phyloP scores from a whole-genome alignment of 2,797 vertebrate genomes.

The Melanotaenia nigrans region DNA sequence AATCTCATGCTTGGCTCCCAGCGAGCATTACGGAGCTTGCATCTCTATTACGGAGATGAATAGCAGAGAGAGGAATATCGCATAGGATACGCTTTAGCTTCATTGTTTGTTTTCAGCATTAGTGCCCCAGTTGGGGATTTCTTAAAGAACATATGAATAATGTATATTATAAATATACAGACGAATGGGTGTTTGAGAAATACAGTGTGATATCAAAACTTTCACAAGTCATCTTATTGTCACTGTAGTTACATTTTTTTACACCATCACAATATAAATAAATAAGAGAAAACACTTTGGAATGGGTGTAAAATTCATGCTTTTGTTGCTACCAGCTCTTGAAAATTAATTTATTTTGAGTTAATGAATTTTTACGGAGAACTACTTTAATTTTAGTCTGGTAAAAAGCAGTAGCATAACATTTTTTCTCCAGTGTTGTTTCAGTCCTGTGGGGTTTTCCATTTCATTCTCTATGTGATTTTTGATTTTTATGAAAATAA shows the following conservation, averaged over 20 bases:
- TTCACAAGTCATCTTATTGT: constrained; percentile 52
- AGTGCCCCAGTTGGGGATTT: constrained; percentile 77
- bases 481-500: constrained; percentile 46
- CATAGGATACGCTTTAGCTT: constrained; percentile 92
- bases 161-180: constrained; percentile 41
- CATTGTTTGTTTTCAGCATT: constrained; percentile 92
- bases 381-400: constrained; percentile 55
- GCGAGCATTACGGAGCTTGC: constrained; percentile 96
- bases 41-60: constrained; percentile 99
- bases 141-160: constrained; percentile 68
- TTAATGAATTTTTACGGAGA: constrained; percentile 53
- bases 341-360: constrained; percentile 49
- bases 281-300: constrained; percentile 32
- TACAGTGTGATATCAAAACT: constrained; percentile 40
- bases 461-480: constrained; percentile 13
- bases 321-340: constrained; percentile 29
- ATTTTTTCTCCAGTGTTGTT: constrained; percentile 14
- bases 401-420: constrained; percentile 35
- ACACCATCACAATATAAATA: constrained; percentile 53
- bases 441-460: constrained; percentile 24
- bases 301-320: constrained; percentile 41
- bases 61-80: constrained; percentile 92
- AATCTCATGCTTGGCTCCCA: constrained; percentile 99
- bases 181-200: constrained; percentile 24
- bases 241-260: constrained; percentile 41